Evolutionary conservation across 2,888 invertebrate genomes (phyloP).

Genomic region (Nineta flava): DNA sequence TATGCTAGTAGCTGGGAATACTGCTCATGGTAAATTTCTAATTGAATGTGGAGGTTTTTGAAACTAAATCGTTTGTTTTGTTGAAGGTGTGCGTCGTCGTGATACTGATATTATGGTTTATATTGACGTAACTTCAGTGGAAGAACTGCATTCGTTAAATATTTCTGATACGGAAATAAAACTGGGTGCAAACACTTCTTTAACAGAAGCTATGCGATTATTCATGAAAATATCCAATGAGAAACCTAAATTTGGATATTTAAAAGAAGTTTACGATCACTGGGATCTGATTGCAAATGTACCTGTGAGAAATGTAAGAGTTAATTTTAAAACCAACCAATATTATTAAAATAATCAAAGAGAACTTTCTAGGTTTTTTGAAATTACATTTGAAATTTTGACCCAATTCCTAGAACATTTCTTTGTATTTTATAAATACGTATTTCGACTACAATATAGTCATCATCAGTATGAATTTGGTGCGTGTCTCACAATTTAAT

Average conservation of each 20-base stretch:
- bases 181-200: slow-evolving; percentile 40
- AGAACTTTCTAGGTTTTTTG: too few relatives aligned
- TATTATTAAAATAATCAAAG: too few relatives aligned
- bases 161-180: slow-evolving; percentile 16
- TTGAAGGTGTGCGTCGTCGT: slow-evolving; percentile 30
- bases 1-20: slow-evolving; percentile 55
- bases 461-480: too few relatives aligned
- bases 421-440: too few relatives aligned
- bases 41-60: too few relatives aligned
- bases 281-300: slow-evolving; percentile 52
- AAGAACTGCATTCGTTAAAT: slow-evolving; percentile 30
- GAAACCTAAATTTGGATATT: slow-evolving; percentile 38
- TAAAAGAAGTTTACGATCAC: slow-evolving; percentile 40
- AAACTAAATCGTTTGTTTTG: too few relatives aligned
- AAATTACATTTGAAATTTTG: too few relatives aligned
- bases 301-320: slow-evolving; percentile 56
- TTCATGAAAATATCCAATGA: slow-evolving; percentile 27
- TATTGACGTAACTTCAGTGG: slow-evolving; percentile 44
- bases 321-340: too few relatives aligned
- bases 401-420: too few relatives aligned
- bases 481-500: too few relatives aligned
- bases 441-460: too few relatives aligned
- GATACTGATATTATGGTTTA: slow-evolving; percentile 32
- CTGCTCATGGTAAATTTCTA: slow-evolving; percentile 43
- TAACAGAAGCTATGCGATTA: slow-evolving; percentile 36